Percentiles rank a stretch among this genome's conserved stretches.
These are phyloP conservation scores for Sciurus niger DNA, from an alignment of 2,113 vertebrate genomes.

Conservation along the genomic window DNA sequence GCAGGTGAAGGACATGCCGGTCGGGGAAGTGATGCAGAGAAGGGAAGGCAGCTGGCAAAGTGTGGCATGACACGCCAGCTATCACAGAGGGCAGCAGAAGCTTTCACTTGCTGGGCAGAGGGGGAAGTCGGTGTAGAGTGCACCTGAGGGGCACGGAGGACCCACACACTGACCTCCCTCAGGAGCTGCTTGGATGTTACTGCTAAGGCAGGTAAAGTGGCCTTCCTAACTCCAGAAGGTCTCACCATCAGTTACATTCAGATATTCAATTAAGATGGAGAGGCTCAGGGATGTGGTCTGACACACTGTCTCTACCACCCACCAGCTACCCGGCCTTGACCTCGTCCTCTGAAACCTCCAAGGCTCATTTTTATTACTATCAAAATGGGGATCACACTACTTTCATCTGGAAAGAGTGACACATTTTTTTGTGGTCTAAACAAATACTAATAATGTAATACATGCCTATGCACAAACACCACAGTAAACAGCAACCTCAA, in stretches of 20 bases:
- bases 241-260: background rate
- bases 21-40: too few species aligned
- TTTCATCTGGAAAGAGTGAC: background rate
- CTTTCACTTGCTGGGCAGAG: background rate
- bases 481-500: background rate
- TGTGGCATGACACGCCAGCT: background rate
- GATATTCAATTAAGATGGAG: background rate
- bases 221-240: background rate
- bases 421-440: background rate
- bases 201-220: background rate
- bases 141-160: background rate
- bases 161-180: background rate
- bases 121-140: background rate
- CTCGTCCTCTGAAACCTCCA: background rate
- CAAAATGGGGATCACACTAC: background rate
- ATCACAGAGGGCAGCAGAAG: background rate
- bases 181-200: background rate
- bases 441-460: background rate
- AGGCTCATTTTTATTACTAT: background rate
- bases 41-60: background rate
- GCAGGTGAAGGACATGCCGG: background rate
- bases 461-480: background rate
- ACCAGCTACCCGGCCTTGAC: background rate
- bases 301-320: background rate
- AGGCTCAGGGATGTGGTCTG: accelerated